Conservation (phyloP, 1,140 invertebrate species). For the Pomacea maculata region DNA sequence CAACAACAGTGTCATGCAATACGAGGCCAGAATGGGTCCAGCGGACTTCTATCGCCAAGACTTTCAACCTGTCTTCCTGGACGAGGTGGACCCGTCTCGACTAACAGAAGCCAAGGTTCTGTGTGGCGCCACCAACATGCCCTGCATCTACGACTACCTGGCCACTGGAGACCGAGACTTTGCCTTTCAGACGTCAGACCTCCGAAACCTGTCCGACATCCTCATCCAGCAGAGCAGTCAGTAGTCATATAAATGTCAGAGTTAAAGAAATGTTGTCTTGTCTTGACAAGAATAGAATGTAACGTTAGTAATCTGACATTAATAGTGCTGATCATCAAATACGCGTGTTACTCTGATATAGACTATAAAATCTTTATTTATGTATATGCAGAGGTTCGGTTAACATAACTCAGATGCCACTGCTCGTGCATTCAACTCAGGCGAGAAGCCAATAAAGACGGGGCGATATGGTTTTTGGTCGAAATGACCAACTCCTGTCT, state of each 20-base stretch:
- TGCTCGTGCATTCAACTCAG: too few relatives aligned
- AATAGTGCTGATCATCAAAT: too few relatives aligned
- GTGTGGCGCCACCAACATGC: conserved; percentile 28
- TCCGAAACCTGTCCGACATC: neutral
- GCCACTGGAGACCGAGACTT: conserved; percentile 34
- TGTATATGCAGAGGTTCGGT: too few relatives aligned
- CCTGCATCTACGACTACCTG: conserved; percentile 39
- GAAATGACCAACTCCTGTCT: too few relatives aligned
- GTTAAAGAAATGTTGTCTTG: too few relatives aligned
- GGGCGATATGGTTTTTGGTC: too few relatives aligned
- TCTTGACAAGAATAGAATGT: too few relatives aligned
- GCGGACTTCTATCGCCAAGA: conserved; percentile 27
- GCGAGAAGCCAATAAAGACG: too few relatives aligned
- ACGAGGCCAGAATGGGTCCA: conserved; percentile 19
- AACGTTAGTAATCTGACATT: too few relatives aligned
- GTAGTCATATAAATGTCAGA: neutral
- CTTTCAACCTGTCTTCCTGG: conserved; percentile 34
- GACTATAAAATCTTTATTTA: too few relatives aligned
- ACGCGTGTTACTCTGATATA: too few relatives aligned
- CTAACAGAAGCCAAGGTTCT: conserved; percentile 13
- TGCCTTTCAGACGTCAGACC: conserved; percentile 21
- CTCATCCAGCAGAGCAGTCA: neutral
- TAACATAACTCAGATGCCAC: too few relatives aligned
- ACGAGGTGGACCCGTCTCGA: conserved; percentile 24
- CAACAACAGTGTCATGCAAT: conserved; percentile 30